These are phyloP conservation scores for Uropetala carovei DNA, from an alignment of 2,888 invertebrate species.

Conservation along the genomic window DNA sequence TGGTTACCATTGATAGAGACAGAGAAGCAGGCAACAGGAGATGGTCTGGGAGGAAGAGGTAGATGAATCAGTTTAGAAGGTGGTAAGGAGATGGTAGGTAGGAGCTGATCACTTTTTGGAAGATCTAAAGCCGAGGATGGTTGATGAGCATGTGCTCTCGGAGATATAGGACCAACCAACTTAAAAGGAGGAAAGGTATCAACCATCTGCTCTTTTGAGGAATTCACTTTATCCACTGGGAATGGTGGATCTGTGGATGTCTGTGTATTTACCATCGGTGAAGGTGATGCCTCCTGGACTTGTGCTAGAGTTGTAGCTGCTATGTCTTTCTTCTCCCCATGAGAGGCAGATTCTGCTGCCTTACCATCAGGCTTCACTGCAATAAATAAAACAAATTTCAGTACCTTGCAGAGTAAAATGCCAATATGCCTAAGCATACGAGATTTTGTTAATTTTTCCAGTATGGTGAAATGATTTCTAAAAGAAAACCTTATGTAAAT, in stretches of 20 bases:
- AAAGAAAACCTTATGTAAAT: no score
- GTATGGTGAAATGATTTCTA: no score
- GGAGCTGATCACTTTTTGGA: not conserved
- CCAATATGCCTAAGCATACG: no score
- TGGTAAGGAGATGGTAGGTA: constrained; percentile 9
- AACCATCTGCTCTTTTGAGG: not conserved
- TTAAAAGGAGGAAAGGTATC: not conserved
- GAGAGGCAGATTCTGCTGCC: not conserved
- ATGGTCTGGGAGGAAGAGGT: not conserved
- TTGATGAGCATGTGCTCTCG: not conserved
- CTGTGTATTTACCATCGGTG: constrained; percentile 45
- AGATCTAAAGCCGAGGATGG: not conserved
- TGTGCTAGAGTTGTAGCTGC: not conserved
- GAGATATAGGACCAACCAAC: not conserved
- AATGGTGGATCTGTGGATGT: not conserved
- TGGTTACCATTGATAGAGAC: constrained; percentile 29
- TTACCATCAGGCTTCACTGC: constrained; percentile 52
- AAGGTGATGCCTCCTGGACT: constrained; percentile 6
- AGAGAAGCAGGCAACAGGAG: constrained; percentile 35
- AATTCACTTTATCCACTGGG: constrained; percentile 6
- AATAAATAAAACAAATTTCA: not conserved
- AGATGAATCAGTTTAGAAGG: constrained; percentile 34
- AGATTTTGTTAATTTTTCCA: no score
- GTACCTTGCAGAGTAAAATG: not conserved
- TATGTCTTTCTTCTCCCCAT: constrained; percentile 13